Conservation (phyloP, 2,113 vertebrate genomes). For the Aegotheles bennettii region DNA sequence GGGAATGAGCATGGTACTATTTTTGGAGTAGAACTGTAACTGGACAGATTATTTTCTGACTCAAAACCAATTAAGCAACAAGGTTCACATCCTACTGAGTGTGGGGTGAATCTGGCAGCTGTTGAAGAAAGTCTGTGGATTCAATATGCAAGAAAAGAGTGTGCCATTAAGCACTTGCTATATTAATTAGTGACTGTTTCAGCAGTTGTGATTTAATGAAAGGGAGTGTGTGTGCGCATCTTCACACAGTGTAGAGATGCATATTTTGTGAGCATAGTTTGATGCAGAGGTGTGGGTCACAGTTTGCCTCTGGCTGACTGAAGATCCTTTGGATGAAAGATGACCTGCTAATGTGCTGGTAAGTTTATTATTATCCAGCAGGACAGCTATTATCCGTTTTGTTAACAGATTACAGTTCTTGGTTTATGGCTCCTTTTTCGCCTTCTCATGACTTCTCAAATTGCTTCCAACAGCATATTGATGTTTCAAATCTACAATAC, state of each 20-base stretch:
- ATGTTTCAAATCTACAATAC: neutral
- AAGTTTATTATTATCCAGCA: conserved; percentile 12
- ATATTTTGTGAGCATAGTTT: neutral
- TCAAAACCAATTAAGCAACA: neutral
- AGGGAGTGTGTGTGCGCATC: accelerated
- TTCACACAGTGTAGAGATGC: neutral
- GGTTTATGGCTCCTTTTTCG: neutral
- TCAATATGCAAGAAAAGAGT: neutral
- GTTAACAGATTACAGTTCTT: neutral
- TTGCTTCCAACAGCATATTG: neutral
- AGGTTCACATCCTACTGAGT: neutral
- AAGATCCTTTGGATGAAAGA: neutral
- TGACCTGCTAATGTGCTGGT: neutral
- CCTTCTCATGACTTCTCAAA: neutral
- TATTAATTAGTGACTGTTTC: neutral
- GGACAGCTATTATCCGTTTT: conserved; percentile 9
- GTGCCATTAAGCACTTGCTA: neutral
- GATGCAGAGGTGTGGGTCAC: neutral
- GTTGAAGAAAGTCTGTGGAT: neutral
- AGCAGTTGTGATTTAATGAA: neutral
- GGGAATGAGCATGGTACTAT: neutral
- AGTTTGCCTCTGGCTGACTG: neutral
- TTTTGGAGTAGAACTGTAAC: neutral
- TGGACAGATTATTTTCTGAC: neutral
- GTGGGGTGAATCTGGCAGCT: neutral